Evolutionary conservation across 1,140 invertebrate species (phyloP), one percentile per base, ranked within the genome.

Genomic region (Philaenus spumarius): DNA sequence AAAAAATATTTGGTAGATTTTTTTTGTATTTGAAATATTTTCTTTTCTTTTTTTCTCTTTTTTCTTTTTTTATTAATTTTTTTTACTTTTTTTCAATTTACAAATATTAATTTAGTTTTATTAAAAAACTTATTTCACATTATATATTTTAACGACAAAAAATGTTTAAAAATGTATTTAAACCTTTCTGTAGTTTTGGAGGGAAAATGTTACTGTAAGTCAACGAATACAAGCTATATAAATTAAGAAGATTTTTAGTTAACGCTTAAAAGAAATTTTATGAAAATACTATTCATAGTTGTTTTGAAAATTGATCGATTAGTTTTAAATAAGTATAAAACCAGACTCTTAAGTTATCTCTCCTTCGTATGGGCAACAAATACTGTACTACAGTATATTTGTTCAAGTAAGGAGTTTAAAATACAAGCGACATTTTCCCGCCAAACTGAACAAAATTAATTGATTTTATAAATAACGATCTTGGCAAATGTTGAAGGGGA

Each of bases 151-250:
- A 22, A 39, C 3, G 17, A 53, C n/a, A n/a, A 53, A 53, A 14
- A 53, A 19, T 24, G 14, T 37, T 51, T 37, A 53, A 50, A 53
- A 53, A 30, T 53, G 35, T 53, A 53, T 53, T 53, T 20, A 19
- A 50, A 50, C 26, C 22, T 39, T n/a, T 15, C 50, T 17, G 23
- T 50, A n/a, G 37, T 53, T 53, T 53, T 53, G 30, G 34, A 39
- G 34, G 50, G 50, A 53, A 39, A 53, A 53, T 53, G 50, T 15
- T 17, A 22, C 23, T 2, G n/a, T n/a, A n/a, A n/a, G n/a, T n/a
- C n/a, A n/a, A n/a, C n/a, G 48, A 30, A n/a, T 34, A 14, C 7
- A 34, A 22, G 6, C 20, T 45, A 9, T 15, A 45, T 6, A 20
- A 9, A 23, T 48, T 19, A 24, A 9, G 22, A 23, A 48, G 23